Base-by-base conservation (phyloP, 2,797 vertebrate species). In the Crax fasciolata region DNA sequence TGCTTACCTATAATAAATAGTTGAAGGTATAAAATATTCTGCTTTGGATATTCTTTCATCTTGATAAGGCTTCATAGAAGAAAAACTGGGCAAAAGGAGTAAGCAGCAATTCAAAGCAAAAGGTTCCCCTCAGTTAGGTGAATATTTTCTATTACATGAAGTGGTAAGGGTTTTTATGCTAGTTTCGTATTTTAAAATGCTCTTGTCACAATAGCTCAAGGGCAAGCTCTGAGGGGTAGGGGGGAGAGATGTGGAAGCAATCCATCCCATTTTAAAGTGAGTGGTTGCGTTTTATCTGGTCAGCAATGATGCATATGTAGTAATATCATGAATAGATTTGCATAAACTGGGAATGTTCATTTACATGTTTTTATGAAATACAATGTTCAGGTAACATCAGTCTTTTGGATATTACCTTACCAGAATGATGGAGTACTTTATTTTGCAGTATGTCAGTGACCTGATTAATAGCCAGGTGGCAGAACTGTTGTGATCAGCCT, bases 51-150 rank as follows among this genome's bases (percentile, higher is more conserved):
- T 4, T 44, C 30, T 54, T 74, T 58, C 41, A 65, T 10, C 30
- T 19, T 38, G 27, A 17, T 65, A 78, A 59, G 19, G 44, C 20
- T 35, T 25, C 9, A 21, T 2, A 77, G 48, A 72, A 51, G 27
- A 67, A 89, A 25, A 67, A 30, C 11, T 13, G 58, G 35, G 27
- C 16, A 87, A 74, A 74, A 54, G 8, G 28, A 87, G 82, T 49
- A 70, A 65, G 32, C 17, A 9, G 24, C 10, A 78, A 15, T 55
- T 74, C 48, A 54, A 87, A 59, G 28, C 4, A 39, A 70, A 65
- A 79, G 32, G 46, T 70, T 13, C 2, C 1, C 9, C 15, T 70
- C 41, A 41, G 12, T 24, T 46, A 55, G 0, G 0, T 11, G 39
- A 8, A 13, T 43, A 17, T 41, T 30, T n/a, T 52, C 35, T 32